Percentiles rank a stretch among this genome's conserved stretches.
These are phyloP conservation scores for Agapornis canus DNA, from an alignment of 2,797 vertebrate genomes.

Conservation along the genomic window DNA sequence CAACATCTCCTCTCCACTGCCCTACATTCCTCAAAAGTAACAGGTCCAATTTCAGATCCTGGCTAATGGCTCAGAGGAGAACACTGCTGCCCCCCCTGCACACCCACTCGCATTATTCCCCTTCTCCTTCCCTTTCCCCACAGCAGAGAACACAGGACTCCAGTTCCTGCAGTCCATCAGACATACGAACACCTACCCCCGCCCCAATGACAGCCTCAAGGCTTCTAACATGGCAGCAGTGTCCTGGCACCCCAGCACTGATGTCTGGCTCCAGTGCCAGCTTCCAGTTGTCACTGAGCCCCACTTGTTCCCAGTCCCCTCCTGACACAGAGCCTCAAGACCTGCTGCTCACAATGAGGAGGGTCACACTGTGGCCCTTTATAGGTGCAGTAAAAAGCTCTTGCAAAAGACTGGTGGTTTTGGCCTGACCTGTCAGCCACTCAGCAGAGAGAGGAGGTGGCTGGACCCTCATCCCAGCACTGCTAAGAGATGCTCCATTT, in stretches of 20 bases:
- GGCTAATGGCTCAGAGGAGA: background rate
- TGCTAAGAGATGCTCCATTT: background rate
- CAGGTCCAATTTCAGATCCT: background rate
- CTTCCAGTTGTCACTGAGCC: background rate
- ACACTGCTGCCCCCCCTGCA: background rate
- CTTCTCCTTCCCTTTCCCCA: background rate
- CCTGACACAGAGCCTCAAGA: background rate
- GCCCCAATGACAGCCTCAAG: background rate
- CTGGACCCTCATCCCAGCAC: background rate
- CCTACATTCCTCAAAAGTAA: constrained; percentile 47
- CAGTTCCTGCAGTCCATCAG: background rate
- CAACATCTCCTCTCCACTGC: background rate
- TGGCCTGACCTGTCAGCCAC: background rate
- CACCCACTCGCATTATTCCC: background rate
- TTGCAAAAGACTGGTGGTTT: background rate
- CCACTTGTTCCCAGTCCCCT: background rate
- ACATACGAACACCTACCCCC: background rate
- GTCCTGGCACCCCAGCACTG: background rate
- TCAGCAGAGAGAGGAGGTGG: background rate
- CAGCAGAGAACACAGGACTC: background rate
- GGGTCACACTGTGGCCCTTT: fast-evolving
- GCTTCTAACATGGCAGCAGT: background rate
- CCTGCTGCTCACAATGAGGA: fast-evolving
- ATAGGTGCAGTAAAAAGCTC: background rate
- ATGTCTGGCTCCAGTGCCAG: background rate